A percentile compares a stretch with the other conserved stretches of the same genome.
These are phyloP conservation scores for Hyles lineata DNA, from an alignment of 2,888 invertebrate species.

Conservation along the genomic window DNA sequence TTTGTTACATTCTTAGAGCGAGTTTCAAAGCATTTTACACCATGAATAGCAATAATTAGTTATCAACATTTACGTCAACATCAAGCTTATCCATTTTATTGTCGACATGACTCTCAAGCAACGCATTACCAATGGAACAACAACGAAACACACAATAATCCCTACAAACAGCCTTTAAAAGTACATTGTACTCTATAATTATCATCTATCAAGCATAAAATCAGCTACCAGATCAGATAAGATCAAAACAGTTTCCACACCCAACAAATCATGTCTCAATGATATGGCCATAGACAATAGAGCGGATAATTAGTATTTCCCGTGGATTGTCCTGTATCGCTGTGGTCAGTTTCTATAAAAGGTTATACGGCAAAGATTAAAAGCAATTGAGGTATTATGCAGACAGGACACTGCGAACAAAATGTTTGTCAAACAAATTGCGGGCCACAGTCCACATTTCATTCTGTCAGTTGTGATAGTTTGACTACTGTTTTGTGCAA, in stretches of 20 bases:
- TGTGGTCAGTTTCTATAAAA: not conserved
- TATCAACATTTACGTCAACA: too few species aligned
- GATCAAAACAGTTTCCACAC: slow-evolving; percentile 7
- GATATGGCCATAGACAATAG: not conserved
- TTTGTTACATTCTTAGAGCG: too few species aligned
- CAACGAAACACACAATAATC: not conserved
- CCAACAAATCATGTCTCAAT: slow-evolving; percentile 9
- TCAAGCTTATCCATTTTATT: too few species aligned
- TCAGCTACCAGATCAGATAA: slow-evolving; percentile 11
- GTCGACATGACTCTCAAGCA: not conserved
- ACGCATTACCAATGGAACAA: not conserved
- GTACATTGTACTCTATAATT: not conserved
- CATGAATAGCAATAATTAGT: too few species aligned
- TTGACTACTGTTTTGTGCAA: too few species aligned
- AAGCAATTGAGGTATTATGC: not conserved
- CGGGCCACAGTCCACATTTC: too few species aligned
- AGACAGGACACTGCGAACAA: too few species aligned
- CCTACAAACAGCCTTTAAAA: not conserved
- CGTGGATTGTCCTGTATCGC: not conserved
- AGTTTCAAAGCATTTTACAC: too few species aligned
- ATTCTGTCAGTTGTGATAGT: too few species aligned
- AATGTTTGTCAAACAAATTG: too few species aligned
- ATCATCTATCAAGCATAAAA: slow-evolving; percentile 20
- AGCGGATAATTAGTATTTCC: not conserved
- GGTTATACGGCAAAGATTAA: not conserved